Evolutionary conservation across 2,888 invertebrate genomes (phyloP), one percentile per base, ranked within the genome.

Genomic region (Amiota communis): DNA sequence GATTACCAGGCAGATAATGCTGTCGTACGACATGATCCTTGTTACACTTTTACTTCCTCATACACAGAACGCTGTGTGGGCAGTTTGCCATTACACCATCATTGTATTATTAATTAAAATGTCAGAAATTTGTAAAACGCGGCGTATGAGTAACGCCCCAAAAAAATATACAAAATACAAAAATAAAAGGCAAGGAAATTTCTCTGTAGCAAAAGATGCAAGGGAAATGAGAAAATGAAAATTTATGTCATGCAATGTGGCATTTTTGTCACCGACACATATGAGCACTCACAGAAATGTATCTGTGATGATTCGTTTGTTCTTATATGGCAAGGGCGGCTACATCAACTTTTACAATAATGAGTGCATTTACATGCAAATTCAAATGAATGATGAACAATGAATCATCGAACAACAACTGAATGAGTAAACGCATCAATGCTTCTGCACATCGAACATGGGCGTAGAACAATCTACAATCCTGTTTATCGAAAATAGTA

Each of bases 101-200:
- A 47, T 3, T 47, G 65, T 11, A 49, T 67, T 67, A 67, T 67
- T 67, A 67, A 67, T 67, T 67, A 67, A 67, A 67, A 67, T 67
- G 48, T 67, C 65, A 67, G 36, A 67, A 49, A 49, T 49, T 67
- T 48, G 2, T 49, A 20, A 10, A 15, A 67, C 49, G 49, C 46
- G 51, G 11, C 65, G 51, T 67, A 17, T 67, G 65, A 67, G 65
- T 51, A 49, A 67, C 46, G 49, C 8, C 57, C 1, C 36, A 15
- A 67, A 17, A 49, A n/a, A n/a, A n/a, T n/a, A n/a, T n/a, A n/a
- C n/a, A n/a, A n/a, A 67, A 67, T 11, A 23, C 6, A 23, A 61
- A 13, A 1, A 64, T 15, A 47, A 47, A n/a, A 15, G 6, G 46
- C 47, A 64, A 6, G 47, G 47, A 64, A 46, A 46, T 23, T 23